Percentiles rank a stretch among this genome's conserved stretches.
phyloP scores from a whole-genome alignment of 2,113 vertebrate species.

The Salvator merianae region DNA sequence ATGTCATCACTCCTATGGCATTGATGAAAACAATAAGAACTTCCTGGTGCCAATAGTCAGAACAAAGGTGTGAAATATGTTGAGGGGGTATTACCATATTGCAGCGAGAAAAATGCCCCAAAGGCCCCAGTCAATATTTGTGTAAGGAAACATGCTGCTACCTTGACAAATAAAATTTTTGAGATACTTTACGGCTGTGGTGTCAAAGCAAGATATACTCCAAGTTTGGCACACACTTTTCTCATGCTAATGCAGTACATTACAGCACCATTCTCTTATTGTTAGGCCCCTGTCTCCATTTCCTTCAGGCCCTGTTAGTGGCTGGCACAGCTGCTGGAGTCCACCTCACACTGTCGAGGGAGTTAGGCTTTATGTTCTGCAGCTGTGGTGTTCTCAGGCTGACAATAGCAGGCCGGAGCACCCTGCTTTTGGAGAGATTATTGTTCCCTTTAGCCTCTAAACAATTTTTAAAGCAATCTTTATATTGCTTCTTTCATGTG shows the following conservation, averaged over 20 bases:
- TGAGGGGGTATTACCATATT: constrained; percentile 63
- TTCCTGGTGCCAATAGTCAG: constrained; percentile 85
- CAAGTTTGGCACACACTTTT: constrained; percentile 48
- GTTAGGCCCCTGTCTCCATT: constrained; percentile 33
- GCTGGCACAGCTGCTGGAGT: constrained; percentile 60
- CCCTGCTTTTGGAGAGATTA: constrained; percentile 61
- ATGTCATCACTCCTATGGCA: constrained; percentile 70
- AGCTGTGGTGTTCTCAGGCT: constrained; percentile 71
- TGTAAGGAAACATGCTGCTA: constrained; percentile 69
- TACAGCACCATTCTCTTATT: constrained; percentile 52
- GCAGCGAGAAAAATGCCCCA: constrained; percentile 65
- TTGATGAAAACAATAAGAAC: constrained; percentile 84
- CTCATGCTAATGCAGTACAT: constrained; percentile 66
- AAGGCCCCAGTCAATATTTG: constrained; percentile 79
- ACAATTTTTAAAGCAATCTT: constrained; percentile 50
- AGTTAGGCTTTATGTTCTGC: constrained; percentile 61
- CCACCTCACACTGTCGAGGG: constrained; percentile 51
- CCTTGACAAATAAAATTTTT: constrained; percentile 44
- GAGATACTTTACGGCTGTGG: constrained; percentile 56
- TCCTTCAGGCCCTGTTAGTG: constrained; percentile 47
- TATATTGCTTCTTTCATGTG: constrained; percentile 68
- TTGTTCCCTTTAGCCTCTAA: constrained; percentile 63
- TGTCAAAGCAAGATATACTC: constrained; percentile 38
- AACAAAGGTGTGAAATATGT: constrained; percentile 78
- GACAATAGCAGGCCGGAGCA: constrained; percentile 58